Conservation (phyloP, 2,113 vertebrate genomes). For the Lucifuga dentata region DNA sequence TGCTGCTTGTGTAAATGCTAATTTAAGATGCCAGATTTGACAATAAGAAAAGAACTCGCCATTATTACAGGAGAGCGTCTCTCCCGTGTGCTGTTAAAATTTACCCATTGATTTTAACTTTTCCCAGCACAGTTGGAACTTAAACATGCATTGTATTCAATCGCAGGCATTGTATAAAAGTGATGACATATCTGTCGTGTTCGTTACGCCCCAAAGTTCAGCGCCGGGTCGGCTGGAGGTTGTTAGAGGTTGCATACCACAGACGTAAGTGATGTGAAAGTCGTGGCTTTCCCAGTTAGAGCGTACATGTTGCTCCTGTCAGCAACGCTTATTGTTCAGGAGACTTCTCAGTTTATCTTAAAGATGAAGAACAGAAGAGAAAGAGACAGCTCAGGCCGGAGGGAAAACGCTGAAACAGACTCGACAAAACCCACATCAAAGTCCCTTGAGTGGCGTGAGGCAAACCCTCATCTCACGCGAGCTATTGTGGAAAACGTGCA, state of each 20-base stretch:
- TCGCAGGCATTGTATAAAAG: not conserved
- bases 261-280: slow-evolving; percentile 22
- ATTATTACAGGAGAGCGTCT: too few species aligned
- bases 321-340: not conserved
- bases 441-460: slow-evolving; percentile 15
- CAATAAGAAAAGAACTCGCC: too few species aligned
- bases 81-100: not conserved
- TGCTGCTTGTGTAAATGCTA: too few species aligned
- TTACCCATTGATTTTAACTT: slow-evolving; percentile 2
- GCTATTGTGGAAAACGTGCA: slow-evolving; percentile 20
- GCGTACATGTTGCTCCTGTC: not conserved
- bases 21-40: too few species aligned
- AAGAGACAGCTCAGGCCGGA: not conserved
- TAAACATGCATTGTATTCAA: not conserved
- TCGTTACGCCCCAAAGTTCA: slow-evolving; percentile 19
- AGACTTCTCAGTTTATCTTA: not conserved
- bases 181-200: slow-evolving; percentile 37
- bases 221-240: slow-evolving; percentile 10
- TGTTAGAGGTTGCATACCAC: slow-evolving; percentile 14
- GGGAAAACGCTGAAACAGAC: slow-evolving; percentile 13
- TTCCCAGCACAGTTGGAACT: not conserved
- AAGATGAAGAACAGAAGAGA: not conserved
- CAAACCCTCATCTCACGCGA: slow-evolving; percentile 13
- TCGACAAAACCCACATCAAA: slow-evolving; percentile 15
- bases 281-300: slow-evolving; percentile 28